Evolutionary conservation across 2,888 invertebrate genomes (phyloP).

Genomic region (Drosophila quinaria): DNA sequence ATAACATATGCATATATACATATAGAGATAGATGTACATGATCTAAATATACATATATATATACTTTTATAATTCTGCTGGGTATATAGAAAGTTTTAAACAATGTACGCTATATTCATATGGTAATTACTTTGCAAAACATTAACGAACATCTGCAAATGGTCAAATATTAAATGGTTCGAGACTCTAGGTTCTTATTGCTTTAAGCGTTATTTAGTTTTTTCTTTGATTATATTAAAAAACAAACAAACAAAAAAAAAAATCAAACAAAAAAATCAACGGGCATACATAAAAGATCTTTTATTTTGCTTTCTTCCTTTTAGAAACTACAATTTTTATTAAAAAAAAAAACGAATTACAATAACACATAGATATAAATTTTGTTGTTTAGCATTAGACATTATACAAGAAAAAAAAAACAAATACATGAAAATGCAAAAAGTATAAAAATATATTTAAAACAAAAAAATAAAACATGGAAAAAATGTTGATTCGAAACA

Average conservation of each 20-base stretch:
- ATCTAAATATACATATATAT: conserved; percentile 15
- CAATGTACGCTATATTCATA: conserved; percentile 35
- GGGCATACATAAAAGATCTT: conserved; percentile 55
- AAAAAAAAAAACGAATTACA: conserved; percentile 51
- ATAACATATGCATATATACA: conserved; percentile 14
- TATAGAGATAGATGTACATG: conserved; percentile 14
- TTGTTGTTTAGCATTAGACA: conserved; percentile 70
- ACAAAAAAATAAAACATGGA: conserved; percentile 30
- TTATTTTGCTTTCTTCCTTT: conserved; percentile 64
- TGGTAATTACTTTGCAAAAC: conserved; percentile 15
- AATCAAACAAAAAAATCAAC: conserved; percentile 13
- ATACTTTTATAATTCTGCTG: conserved; percentile 27
- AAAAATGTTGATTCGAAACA: conserved; percentile 35
- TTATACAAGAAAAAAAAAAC: conserved; percentile 38
- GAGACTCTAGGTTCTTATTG: conserved; percentile 74
- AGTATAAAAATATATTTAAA: conserved; percentile 10
- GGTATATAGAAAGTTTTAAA: conserved; percentile 33
- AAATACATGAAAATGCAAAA: conserved; percentile 15
- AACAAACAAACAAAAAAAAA: conserved; percentile 14
- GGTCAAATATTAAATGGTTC: conserved; percentile 58
- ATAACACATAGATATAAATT: conserved; percentile 68
- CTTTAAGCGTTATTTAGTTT: conserved; percentile 83
- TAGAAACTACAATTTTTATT: conserved; percentile 64
- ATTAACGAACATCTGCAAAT: conserved; percentile 24
- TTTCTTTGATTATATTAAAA: conserved; percentile 74